Evolutionary conservation across 2,888 invertebrate species (phyloP), one percentile per base, ranked within the genome.

Genomic region (Entomobrya proxima): DNA sequence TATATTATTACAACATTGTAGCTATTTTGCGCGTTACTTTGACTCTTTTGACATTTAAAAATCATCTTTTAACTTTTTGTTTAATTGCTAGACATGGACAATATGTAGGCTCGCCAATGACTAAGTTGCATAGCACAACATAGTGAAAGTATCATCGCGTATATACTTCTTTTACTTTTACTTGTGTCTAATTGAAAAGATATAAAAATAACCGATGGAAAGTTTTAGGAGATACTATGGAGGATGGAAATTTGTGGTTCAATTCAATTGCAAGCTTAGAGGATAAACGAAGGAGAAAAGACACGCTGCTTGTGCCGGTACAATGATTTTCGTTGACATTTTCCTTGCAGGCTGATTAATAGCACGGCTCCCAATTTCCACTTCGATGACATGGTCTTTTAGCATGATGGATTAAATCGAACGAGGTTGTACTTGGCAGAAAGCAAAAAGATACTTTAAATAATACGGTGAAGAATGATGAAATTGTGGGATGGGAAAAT

Each of bases 41-140:
- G 64, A 67, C 64, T 37, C 64, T 37, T 67, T 35, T 40, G 64
- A 67, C 64, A 37, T 37, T 21, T 37, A 21, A 35, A 67, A 15
- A 40, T 24, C 37, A 67, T 21, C 64, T 40, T 67, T 67, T 40
- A 67, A 67, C 64, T 67, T 67, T 21, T 37, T 37, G n/a, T 50
- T 13, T n/a, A 47, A 18, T 52, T 27, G n/a, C n/a, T 5, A 55
- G 15, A 21, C n/a, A n/a, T n/a, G n/a, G n/a, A n/a, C n/a, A n/a
- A n/a, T n/a, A n/a, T n/a, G n/a, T n/a, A n/a, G n/a, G n/a, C n/a
- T n/a, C n/a, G n/a, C n/a, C n/a, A n/a, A n/a, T n/a, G n/a, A n/a
- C n/a, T 13, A 4, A 52, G 18, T 21, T 21, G 52, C 18, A 52
- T 15, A 47, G 47, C 18, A 2, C 18, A n/a, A n/a, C 5, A 1